A percentile compares a stretch with the other conserved stretches of the same genome.
Evolutionary conservation across 2,113 vertebrate species (phyloP).

Genomic region (Synodontis membranacea): DNA sequence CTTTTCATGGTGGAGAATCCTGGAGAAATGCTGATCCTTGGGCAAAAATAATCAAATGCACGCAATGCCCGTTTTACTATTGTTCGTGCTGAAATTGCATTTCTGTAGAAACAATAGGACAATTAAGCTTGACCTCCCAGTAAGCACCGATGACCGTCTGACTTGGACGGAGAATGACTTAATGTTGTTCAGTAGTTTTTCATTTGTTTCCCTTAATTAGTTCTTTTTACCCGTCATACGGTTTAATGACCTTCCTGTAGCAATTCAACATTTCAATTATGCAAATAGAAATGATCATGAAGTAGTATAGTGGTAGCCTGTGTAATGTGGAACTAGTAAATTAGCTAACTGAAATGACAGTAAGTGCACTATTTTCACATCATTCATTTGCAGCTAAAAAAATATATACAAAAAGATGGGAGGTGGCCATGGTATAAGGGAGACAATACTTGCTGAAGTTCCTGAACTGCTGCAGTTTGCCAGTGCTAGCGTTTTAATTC

Average conservation of each 20-base stretch:
- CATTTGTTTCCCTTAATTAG: not conserved
- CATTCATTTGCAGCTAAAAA: not conserved
- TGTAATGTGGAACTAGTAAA: not conserved
- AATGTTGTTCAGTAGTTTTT: not conserved
- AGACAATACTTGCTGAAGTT: not conserved
- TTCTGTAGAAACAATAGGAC: not conserved
- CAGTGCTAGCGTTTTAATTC: not conserved
- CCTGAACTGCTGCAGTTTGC: not conserved
- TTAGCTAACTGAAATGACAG: not conserved
- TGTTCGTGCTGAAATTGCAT: not conserved
- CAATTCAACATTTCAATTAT: not conserved
- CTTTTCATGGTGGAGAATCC: not conserved
- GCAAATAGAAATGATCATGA: not conserved
- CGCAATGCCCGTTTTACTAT: not conserved
- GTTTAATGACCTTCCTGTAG: not conserved
- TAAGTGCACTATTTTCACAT: not conserved
- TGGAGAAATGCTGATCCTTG: no score
- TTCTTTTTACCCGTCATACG: not conserved
- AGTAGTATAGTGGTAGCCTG: not conserved
- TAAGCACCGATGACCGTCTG: conserved; percentile 1
- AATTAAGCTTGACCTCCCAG: conserved; percentile 1
- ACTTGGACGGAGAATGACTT: not conserved
- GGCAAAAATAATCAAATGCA: not conserved
- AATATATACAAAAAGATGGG: not conserved
- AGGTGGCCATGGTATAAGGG: not conserved